Evolutionary conservation across 2,113 vertebrate genomes (phyloP).

Genomic region (Oenanthe oenanthe): DNA sequence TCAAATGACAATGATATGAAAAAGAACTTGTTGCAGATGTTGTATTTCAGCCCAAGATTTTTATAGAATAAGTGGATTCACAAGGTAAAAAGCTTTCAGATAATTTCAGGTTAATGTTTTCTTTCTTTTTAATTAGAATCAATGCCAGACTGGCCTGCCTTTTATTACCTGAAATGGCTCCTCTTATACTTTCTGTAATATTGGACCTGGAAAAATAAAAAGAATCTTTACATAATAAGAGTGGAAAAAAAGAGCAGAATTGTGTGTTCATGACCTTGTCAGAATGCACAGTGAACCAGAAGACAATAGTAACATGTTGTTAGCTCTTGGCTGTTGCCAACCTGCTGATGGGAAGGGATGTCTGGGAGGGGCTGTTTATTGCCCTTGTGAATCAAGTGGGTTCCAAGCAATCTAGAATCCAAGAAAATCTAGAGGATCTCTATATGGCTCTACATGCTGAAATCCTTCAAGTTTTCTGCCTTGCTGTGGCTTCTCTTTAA

Average conservation of each 20-base stretch:
- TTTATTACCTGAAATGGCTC: neutral
- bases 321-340: neutral
- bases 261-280: neutral
- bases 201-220: accelerated
- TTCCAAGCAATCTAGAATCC: neutral
- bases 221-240: neutral
- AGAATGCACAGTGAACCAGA: neutral
- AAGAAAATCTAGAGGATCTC: neutral
- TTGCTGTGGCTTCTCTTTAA: neutral
- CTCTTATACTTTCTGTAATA: neutral
- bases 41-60: neutral
- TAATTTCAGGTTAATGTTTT: neutral
- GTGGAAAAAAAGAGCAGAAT: neutral
- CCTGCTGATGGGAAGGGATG: neutral
- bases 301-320: accelerated
- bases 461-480: neutral
- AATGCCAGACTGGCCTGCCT: neutral
- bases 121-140: neutral
- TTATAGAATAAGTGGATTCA: neutral
- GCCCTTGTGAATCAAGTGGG: neutral
- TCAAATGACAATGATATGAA: neutral
- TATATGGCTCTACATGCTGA: neutral
- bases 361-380: neutral
- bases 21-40: neutral
- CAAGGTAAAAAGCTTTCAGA: neutral